These are phyloP conservation scores for Anhinga anhinga DNA, from an alignment of 2,113 vertebrate genomes.

Conservation along the genomic window DNA sequence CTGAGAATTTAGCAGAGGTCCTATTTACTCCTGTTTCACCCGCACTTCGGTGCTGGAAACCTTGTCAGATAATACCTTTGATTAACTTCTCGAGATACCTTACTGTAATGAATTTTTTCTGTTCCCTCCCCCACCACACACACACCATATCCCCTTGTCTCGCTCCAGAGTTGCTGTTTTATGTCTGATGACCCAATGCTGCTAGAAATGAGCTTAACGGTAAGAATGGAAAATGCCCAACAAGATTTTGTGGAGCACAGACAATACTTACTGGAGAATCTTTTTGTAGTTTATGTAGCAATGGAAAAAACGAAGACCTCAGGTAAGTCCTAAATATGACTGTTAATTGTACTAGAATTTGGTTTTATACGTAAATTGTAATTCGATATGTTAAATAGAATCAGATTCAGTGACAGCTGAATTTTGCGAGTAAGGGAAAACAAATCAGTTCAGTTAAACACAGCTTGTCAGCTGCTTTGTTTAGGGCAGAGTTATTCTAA, in stretches of 20 bases:
- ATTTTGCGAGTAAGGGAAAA: neutral
- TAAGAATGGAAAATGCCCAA: constrained; percentile 79
- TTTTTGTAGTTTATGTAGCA: constrained; percentile 87
- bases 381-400: neutral
- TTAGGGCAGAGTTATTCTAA: neutral
- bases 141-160: constrained; percentile 6
- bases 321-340: constrained; percentile 60
- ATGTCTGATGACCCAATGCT: constrained; percentile 78
- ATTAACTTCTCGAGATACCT: neutral
- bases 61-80: neutral
- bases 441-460: neutral
- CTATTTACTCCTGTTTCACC: neutral
- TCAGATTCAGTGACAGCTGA: neutral
- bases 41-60: neutral
- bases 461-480: neutral
- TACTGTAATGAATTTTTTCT: neutral
- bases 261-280: constrained; percentile 92
- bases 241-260: constrained; percentile 89
- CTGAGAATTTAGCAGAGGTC: constrained; percentile 1
- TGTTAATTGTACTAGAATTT: neutral
- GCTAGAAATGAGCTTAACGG: constrained; percentile 89
- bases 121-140: neutral
- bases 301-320: constrained; percentile 69
- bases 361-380: neutral
- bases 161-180: constrained; percentile 85